Evolutionary conservation across 2,797 vertebrate genomes (phyloP).

Genomic region (Eremophila alpestris): DNA sequence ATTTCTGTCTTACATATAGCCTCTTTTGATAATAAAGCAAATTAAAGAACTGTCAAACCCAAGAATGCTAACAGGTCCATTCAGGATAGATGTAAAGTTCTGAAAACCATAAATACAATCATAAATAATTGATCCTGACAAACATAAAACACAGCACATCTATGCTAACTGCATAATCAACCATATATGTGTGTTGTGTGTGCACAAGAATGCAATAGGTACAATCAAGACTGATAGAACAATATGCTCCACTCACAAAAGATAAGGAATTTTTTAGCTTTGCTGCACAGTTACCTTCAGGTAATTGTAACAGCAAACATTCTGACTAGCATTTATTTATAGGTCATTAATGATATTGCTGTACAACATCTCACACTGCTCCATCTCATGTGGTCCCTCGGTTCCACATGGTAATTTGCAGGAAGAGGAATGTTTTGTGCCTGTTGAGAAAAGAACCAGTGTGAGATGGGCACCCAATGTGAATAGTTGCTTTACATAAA

Average conservation of each 20-base stretch:
- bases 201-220: not conserved
- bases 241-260: not conserved
- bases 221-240: not conserved
- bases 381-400: not conserved
- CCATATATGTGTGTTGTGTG: rapidly evolving
- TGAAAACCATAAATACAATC: not conserved
- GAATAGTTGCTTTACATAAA: not conserved
- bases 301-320: not conserved
- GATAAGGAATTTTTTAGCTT: not conserved
- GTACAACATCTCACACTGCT: not conserved
- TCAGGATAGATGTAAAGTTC: not conserved
- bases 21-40: not conserved
- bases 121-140: not conserved
- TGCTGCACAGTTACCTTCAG: not conserved
- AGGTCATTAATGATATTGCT: not conserved
- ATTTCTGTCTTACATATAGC: not conserved
- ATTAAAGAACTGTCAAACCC: not conserved
- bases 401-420: not conserved
- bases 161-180: not conserved
- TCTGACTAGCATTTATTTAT: not conserved
- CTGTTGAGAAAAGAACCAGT: not conserved
- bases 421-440: not conserved
- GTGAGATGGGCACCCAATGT: rapidly evolving
- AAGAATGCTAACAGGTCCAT: not conserved
- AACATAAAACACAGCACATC: not conserved